Evolutionary conservation across 2,113 vertebrate genomes (phyloP).

Genomic region (Aleadryas rufinucha): DNA sequence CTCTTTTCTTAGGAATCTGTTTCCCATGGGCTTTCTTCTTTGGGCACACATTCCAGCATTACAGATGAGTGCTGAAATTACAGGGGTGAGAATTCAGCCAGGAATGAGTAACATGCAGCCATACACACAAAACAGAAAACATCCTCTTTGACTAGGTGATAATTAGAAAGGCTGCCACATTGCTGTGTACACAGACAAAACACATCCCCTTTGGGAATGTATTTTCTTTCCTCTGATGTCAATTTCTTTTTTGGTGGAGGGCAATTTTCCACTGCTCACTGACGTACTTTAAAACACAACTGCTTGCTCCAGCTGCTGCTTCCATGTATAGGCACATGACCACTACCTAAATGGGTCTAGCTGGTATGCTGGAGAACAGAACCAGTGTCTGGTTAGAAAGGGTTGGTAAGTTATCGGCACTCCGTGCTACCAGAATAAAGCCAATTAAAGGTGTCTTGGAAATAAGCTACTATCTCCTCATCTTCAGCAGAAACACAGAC

Average conservation of each 20-base stretch:
- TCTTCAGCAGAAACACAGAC: background rate
- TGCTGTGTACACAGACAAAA: background rate
- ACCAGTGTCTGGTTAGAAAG: background rate
- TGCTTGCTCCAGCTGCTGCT: background rate
- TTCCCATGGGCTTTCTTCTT: background rate
- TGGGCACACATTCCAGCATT: background rate
- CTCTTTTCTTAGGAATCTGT: background rate
- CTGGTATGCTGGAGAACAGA: background rate
- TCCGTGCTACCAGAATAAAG: background rate
- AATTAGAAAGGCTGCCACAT: slow-evolving; percentile 7
- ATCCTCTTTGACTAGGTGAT: background rate
- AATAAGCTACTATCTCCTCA: background rate
- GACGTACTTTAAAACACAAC: background rate
- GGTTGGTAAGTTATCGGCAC: background rate
- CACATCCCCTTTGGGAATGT: background rate
- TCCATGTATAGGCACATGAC: background rate
- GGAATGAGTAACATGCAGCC: background rate
- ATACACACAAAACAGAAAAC: background rate
- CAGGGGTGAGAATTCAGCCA: background rate
- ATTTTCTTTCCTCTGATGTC: background rate
- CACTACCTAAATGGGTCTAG: background rate
- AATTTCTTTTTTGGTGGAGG: background rate
- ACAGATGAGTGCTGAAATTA: background rate
- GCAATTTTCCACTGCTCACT: background rate
- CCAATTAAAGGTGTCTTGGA: background rate